These are phyloP conservation scores for Chloropsis cyanopogon DNA, from an alignment of 2,113 vertebrate species.

Conservation along the genomic window DNA sequence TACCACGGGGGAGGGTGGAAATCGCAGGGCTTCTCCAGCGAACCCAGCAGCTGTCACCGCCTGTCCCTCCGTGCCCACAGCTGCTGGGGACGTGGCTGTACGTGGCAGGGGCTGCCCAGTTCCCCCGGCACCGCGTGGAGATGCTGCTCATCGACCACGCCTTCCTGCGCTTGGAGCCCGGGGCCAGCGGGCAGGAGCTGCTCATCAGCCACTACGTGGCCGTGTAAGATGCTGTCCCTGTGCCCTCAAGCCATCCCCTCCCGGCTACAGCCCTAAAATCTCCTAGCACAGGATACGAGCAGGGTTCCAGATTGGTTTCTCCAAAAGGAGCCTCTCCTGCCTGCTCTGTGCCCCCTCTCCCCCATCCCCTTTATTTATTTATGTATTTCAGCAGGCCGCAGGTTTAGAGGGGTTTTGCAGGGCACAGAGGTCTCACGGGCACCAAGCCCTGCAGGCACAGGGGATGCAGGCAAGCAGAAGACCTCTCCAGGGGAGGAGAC, in stretches of 20 bases:
- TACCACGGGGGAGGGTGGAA: not conserved
- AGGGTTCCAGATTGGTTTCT: rapidly evolving
- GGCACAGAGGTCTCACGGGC: not conserved
- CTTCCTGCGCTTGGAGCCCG: not conserved
- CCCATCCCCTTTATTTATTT: not conserved
- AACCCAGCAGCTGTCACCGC: not conserved
- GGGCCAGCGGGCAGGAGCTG: not conserved
- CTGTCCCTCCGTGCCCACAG: not conserved
- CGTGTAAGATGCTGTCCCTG: not conserved
- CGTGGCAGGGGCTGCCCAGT: slow-evolving; percentile 9
- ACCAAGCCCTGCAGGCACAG: not conserved
- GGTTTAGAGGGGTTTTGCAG: not conserved
- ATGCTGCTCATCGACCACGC: slow-evolving; percentile 38
- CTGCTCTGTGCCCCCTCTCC: rapidly evolving
- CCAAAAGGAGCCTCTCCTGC: not conserved
- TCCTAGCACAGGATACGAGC: rapidly evolving
- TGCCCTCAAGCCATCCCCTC: not conserved
- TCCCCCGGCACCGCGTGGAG: slow-evolving; percentile 16
- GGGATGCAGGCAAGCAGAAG: not conserved
- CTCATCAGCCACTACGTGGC: slow-evolving; percentile 6
- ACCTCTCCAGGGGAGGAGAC: not conserved
- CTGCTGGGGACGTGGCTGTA: slow-evolving; percentile 18
- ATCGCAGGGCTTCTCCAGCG: not conserved
- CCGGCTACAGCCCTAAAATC: rapidly evolving
- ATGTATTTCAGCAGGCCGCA: not conserved